A percentile compares a stretch with the other conserved stretches of the same genome.
These are phyloP conservation scores for Dasyprocta punctata DNA, from an alignment of 2,113 vertebrate genomes.

Conservation along the genomic window DNA sequence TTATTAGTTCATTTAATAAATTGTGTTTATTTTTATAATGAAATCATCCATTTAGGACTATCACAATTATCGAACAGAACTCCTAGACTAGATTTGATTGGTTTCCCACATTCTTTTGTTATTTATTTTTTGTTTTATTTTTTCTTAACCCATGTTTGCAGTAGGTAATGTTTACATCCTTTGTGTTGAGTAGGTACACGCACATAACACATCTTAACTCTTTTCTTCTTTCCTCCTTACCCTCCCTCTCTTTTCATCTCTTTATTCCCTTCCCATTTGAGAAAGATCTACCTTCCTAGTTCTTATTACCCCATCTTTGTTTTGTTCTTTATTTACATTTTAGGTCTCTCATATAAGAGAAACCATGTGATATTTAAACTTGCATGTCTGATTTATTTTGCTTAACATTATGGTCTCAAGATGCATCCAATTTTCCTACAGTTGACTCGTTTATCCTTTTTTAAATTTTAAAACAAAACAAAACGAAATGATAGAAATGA, in stretches of 20 bases:
- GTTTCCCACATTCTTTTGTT: not conserved
- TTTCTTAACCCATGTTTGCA: not conserved
- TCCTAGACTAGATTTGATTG: constrained; percentile 1
- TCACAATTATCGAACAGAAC: not conserved
- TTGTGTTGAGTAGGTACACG: not conserved
- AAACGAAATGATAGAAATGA: no score
- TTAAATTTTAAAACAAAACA: not conserved
- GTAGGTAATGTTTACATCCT: not conserved
- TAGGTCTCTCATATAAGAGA: not conserved
- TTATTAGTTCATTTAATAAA: constrained; percentile 55
- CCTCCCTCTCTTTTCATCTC: not conserved
- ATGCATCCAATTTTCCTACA: not conserved
- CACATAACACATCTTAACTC: not conserved
- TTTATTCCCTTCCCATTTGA: not conserved
- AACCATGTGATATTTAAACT: not conserved
- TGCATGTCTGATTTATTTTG: not conserved
- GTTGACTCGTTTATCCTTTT: not conserved
- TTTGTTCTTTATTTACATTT: not conserved
- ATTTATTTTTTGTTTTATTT: no score
- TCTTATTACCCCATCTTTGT: not conserved
- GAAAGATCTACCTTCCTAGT: not conserved
- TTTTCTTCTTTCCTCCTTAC: not conserved
- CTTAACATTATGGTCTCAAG: not conserved
- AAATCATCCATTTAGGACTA: constrained; percentile 20
- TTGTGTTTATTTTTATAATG: constrained; percentile 15